Percentiles rank a stretch among this genome's conserved stretches.
Evolutionary conservation across 1,140 invertebrate genomes (phyloP).

Genomic region (Varroa destructor): DNA sequence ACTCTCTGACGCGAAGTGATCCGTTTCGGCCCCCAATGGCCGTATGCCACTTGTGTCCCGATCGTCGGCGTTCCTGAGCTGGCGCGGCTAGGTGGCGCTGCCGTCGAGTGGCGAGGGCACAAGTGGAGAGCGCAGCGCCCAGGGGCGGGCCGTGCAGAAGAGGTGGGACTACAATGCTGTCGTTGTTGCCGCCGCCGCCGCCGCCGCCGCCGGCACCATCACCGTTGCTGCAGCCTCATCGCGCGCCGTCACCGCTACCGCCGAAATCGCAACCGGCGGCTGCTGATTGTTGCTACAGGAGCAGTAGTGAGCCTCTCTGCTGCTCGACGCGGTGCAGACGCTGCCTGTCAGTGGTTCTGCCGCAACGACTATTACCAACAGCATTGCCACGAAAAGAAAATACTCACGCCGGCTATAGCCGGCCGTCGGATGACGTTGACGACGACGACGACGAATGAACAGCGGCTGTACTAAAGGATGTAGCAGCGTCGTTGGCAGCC

Average conservation of each 20-base stretch:
- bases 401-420: too few relatives aligned
- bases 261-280: too few relatives aligned
- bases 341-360: too few relatives aligned
- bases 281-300: too few relatives aligned
- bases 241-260: neutral
- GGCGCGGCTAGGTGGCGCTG: slow-evolving; percentile 13
- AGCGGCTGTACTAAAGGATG: too few relatives aligned
- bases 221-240: neutral
- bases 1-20: slow-evolving; percentile 24
- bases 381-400: too few relatives aligned
- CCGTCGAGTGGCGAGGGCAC: neutral
- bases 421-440: too few relatives aligned
- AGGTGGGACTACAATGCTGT: slow-evolving; percentile 28
- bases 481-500: too few relatives aligned
- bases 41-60: slow-evolving; percentile 22
- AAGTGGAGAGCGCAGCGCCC: neutral
- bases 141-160: slow-evolving; percentile 26
- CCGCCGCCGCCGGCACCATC: slow-evolving; percentile 14
- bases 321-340: too few relatives aligned
- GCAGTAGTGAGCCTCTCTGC: too few relatives aligned
- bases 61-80: slow-evolving; percentile 6
- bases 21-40: slow-evolving; percentile 28
- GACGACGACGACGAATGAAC: too few relatives aligned
- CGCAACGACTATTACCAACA: too few relatives aligned
- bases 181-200: neutral